These are phyloP conservation scores for Myrmecobius fasciatus DNA, from an alignment of 2,113 vertebrate genomes.

Conservation along the genomic window DNA sequence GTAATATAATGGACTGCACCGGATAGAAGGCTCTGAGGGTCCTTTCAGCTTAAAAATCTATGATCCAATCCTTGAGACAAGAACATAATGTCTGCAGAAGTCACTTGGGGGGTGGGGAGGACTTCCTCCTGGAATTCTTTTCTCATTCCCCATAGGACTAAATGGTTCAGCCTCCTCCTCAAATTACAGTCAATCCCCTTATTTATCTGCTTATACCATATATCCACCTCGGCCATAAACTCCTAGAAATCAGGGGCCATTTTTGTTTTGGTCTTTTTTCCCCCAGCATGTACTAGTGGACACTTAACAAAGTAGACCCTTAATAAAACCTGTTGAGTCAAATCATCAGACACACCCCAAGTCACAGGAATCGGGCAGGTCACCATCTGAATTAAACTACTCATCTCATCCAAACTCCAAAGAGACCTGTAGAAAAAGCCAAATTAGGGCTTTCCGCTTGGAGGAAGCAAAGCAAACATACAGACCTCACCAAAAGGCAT, in stretches of 20 bases:
- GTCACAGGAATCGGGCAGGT: too few relatives aligned
- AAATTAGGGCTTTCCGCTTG: rapidly evolving
- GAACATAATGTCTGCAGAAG: neutral
- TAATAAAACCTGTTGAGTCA: neutral
- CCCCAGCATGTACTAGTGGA: neutral
- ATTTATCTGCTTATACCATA: neutral
- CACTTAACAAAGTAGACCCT: neutral
- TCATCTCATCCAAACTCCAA: neutral
- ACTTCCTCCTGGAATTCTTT: neutral
- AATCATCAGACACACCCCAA: too few relatives aligned
- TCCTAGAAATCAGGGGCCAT: too few relatives aligned
- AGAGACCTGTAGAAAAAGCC: neutral
- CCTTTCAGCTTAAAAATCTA: neutral
- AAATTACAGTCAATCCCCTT: neutral
- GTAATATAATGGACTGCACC: neutral
- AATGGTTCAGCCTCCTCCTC: neutral
- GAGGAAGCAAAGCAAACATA: rapidly evolving
- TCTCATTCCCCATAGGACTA: neutral
- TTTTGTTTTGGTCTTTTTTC: neutral
- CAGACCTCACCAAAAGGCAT: rapidly evolving
- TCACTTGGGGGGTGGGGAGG: neutral
- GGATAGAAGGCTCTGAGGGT: neutral
- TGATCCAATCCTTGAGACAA: neutral
- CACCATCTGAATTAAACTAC: neutral
- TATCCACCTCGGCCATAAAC: neutral